Evolutionary conservation across 2,888 invertebrate genomes (phyloP).

Genomic region (Habroteleia sp.): DNA sequence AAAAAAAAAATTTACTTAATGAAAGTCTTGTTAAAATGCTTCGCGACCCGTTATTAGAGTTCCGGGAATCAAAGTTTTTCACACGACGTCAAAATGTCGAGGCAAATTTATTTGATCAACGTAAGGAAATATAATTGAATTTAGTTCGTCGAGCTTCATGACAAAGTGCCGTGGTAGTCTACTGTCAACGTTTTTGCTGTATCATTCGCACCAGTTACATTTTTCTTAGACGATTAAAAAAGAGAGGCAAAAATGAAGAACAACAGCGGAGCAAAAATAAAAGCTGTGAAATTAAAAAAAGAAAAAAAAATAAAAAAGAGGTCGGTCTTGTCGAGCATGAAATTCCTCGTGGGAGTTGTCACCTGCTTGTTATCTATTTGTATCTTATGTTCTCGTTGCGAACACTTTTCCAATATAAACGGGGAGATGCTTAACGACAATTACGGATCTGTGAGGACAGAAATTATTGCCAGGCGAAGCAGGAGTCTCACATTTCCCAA

Average conservation of each 20-base stretch:
- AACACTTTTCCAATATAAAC: constrained; percentile 58
- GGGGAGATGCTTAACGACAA: constrained; percentile 54
- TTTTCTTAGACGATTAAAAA: constrained; percentile 20
- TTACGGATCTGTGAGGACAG: constrained; percentile 54
- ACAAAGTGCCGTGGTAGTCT: constrained; percentile 13
- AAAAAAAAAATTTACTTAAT: not conserved
- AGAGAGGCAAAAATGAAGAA: not conserved
- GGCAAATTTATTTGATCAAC: constrained; percentile 46
- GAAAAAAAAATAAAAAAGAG: constrained; percentile 14
- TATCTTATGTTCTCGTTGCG: constrained; percentile 42
- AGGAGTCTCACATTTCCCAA: constrained; percentile 72
- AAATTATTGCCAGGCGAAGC: constrained; percentile 61
- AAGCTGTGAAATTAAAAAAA: constrained; percentile 16
- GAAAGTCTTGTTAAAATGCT: constrained; percentile 27
- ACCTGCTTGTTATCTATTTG: constrained; percentile 63
- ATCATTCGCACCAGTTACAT: constrained; percentile 16
- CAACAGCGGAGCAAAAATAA: not conserved
- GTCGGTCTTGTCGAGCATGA: constrained; percentile 48
- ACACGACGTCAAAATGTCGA: constrained; percentile 30
- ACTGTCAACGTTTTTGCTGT: constrained; percentile 18
- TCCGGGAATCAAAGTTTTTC: constrained; percentile 46
- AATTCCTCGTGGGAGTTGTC: constrained; percentile 56
- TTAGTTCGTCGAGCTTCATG: constrained; percentile 2
- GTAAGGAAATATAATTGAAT: constrained; percentile 49
- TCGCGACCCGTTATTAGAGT: constrained; percentile 26